These are phyloP conservation scores for Silurus lanzhouensis DNA, from an alignment of 2,797 vertebrate species.

Conservation along the genomic window DNA sequence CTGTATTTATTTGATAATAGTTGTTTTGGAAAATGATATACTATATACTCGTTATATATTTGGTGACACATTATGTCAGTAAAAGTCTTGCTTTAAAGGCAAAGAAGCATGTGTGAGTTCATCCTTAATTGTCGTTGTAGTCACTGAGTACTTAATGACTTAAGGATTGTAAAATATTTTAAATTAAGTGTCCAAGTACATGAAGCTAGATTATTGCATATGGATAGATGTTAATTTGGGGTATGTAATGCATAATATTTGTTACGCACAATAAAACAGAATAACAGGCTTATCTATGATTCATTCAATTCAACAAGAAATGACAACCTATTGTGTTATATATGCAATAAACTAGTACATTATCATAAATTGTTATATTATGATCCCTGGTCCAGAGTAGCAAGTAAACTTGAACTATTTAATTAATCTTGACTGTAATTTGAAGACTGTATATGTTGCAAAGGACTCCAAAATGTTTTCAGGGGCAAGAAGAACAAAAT, in stretches of 20 bases:
- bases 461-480: background rate
- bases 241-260: background rate
- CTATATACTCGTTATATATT: conserved; percentile 16
- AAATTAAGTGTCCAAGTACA: background rate
- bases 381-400: no score
- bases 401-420: background rate
- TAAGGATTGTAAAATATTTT: background rate
- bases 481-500: background rate
- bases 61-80: background rate
- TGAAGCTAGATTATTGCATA: background rate
- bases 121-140: background rate
- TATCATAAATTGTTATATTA: background rate
- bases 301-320: background rate
- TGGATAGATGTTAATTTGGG: background rate
- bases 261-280: background rate
- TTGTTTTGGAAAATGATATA: background rate
- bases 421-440: no score
- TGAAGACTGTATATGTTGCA: no score
- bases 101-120: background rate
- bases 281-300: background rate
- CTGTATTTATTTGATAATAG: conserved; percentile 46
- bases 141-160: background rate
- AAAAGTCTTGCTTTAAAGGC: conserved; percentile 10
- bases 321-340: no score
- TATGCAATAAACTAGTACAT: background rate